Percentiles rank a stretch among this genome's conserved stretches.
These are phyloP conservation scores for Mythimna ferrago DNA, from an alignment of 2,888 invertebrate species.

Conservation along the genomic window DNA sequence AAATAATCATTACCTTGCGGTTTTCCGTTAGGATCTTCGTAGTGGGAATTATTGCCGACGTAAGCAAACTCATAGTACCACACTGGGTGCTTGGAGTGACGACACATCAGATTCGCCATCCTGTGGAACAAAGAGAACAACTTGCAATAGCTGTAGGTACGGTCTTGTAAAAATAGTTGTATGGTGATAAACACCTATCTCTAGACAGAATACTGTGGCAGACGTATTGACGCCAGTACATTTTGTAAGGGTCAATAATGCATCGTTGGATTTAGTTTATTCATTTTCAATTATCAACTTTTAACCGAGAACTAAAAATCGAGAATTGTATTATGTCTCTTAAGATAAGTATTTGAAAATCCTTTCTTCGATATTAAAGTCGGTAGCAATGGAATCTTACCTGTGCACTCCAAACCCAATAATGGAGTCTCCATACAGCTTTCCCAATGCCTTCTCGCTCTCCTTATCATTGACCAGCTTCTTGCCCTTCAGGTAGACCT, in stretches of 20 bases:
- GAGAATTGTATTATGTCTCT: too few relatives aligned
- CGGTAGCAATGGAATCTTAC: constrained; percentile 53
- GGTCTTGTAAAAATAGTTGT: not conserved
- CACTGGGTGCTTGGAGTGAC: constrained; percentile 89
- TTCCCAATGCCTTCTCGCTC: constrained; percentile 81
- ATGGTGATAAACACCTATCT: not conserved
- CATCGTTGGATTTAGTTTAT: too few relatives aligned
- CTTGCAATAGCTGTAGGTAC: too few relatives aligned
- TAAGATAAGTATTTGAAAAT: not conserved
- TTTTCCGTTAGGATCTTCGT: constrained; percentile 87
- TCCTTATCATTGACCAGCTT: constrained; percentile 80
- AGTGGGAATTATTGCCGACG: constrained; percentile 91
- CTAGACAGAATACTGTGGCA: not conserved
- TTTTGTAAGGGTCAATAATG: not conserved
- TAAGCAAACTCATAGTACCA: constrained; percentile 92
- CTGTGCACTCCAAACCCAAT: constrained; percentile 91
- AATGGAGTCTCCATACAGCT: constrained; percentile 91
- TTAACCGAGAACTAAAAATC: not conserved
- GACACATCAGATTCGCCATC: constrained; percentile 91
- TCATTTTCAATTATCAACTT: too few relatives aligned
- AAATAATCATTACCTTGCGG: constrained; percentile 83
- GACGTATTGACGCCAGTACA: not conserved
- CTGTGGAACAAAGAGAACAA: constrained; percentile 65
- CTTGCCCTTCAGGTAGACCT: constrained; percentile 82
- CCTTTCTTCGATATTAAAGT: too few relatives aligned